A percentile compares a stretch with the other conserved stretches of the same genome.
These are phyloP conservation scores for Serripes groenlandicus DNA, from an alignment of 2,888 invertebrate genomes.

Conservation along the genomic window DNA sequence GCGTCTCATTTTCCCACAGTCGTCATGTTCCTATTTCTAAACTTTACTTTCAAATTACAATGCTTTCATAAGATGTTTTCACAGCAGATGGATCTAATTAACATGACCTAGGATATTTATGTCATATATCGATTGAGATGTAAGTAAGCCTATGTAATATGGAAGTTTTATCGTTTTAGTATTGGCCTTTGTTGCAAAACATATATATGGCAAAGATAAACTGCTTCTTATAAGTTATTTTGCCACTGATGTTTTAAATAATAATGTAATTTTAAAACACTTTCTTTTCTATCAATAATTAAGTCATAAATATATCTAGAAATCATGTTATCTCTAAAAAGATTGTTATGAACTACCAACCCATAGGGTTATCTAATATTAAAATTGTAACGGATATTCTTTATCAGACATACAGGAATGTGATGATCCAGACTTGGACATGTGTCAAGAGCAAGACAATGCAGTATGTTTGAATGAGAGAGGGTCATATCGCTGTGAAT, in stretches of 20 bases:
- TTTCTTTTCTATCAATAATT: not conserved
- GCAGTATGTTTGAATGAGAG: slow-evolving; percentile 25
- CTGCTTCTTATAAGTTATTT: not conserved
- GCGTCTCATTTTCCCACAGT: not conserved
- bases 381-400: too few relatives aligned
- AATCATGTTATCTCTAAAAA: not conserved
- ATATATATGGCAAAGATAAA: not conserved
- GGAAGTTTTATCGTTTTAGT: not conserved
- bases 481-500: slow-evolving; percentile 35
- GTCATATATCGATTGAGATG: not conserved
- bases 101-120: not conserved
- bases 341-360: not conserved
- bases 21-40: not conserved
- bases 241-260: not conserved
- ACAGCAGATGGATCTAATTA: not conserved
- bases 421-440: not conserved
- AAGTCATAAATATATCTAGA: not conserved
- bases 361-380: not conserved
- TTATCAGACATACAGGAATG: slow-evolving; percentile 39
- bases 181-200: not conserved
- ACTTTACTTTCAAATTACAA: not conserved
- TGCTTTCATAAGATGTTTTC: not conserved
- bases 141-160: not conserved
- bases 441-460: not conserved
- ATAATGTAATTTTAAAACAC: not conserved